Conservation (phyloP, 2,888 invertebrate species). For the Diachrysia chrysitis region DNA sequence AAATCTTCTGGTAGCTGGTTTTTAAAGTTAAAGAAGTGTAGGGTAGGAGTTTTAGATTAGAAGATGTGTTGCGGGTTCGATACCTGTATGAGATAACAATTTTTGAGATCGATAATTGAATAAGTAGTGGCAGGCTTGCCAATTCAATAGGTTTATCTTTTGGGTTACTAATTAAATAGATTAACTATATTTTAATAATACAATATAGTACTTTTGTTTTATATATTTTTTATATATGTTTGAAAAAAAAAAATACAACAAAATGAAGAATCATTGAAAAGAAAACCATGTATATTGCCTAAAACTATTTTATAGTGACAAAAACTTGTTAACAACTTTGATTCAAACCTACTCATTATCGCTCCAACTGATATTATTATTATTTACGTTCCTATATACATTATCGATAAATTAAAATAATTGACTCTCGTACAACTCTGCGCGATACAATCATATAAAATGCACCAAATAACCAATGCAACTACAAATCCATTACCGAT, state of each 20-base stretch:
- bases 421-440: neutral
- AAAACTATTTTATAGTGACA: neutral
- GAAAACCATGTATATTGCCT: neutral
- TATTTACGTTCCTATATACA: neutral
- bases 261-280: neutral
- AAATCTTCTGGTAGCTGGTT: conserved; percentile 21
- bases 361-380: neutral
- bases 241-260: too few species aligned
- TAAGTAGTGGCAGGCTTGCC: too few species aligned
- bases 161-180: too few species aligned
- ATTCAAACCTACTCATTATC: neutral
- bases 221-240: too few species aligned
- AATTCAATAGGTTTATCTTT: too few species aligned
- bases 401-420: neutral
- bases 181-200: too few species aligned
- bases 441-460: conserved; percentile 23
- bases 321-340: neutral
- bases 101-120: neutral
- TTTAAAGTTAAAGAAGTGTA: neutral
- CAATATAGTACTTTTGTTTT: too few species aligned
- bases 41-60: neutral
- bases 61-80: neutral
- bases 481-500: conserved; percentile 33
- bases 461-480: conserved; percentile 21
- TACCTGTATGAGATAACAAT: neutral